Percentiles rank a stretch among this genome's conserved stretches.
phyloP scores from a whole-genome alignment of 2,888 invertebrate species.

The Chromoteleia sp. region DNA sequence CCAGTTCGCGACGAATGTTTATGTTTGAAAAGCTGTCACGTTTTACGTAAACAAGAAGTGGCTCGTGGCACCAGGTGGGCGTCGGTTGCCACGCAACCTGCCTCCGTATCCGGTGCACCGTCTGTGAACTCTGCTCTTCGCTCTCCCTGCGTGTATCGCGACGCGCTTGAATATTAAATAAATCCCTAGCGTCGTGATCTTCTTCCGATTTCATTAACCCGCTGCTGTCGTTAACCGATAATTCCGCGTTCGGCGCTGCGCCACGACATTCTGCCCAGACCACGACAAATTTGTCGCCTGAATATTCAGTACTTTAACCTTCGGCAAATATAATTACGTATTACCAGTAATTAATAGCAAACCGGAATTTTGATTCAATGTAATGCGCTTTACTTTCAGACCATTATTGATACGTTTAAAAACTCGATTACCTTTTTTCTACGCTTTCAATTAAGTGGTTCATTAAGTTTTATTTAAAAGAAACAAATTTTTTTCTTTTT shows the following conservation, averaged over 20 bases:
- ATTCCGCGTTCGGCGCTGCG: not conserved
- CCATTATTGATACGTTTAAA: constrained; percentile 11
- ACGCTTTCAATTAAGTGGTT: not conserved
- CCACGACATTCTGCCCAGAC: not conserved
- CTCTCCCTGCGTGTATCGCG: constrained; percentile 10
- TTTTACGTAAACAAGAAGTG: constrained; percentile 58
- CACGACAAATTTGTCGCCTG: constrained; percentile 15
- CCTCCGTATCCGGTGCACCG: constrained; percentile 61
- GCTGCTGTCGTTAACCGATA: constrained; percentile 1
- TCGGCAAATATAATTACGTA: constrained; percentile 22
- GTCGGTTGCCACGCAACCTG: constrained; percentile 79
- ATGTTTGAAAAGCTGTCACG: constrained; percentile 29
- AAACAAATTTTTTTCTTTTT: no score
- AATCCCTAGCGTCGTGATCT: constrained; percentile 33
- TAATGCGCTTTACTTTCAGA: constrained; percentile 18
- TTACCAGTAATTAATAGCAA: constrained; percentile 9
- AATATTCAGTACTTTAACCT: constrained; percentile 18
- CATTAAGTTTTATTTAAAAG: no score
- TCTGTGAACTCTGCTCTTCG: constrained; percentile 69
- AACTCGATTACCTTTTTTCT: not conserved
- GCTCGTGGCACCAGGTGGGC: constrained; percentile 79
- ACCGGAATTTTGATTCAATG: constrained; percentile 3
- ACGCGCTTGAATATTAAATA: constrained; percentile 29
- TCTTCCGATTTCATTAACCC: constrained; percentile 53
- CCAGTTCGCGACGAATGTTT: constrained; percentile 12